Evolutionary conservation across 2,113 vertebrate genomes (phyloP).

Genomic region (Pangasianodon hypophthalmus): DNA sequence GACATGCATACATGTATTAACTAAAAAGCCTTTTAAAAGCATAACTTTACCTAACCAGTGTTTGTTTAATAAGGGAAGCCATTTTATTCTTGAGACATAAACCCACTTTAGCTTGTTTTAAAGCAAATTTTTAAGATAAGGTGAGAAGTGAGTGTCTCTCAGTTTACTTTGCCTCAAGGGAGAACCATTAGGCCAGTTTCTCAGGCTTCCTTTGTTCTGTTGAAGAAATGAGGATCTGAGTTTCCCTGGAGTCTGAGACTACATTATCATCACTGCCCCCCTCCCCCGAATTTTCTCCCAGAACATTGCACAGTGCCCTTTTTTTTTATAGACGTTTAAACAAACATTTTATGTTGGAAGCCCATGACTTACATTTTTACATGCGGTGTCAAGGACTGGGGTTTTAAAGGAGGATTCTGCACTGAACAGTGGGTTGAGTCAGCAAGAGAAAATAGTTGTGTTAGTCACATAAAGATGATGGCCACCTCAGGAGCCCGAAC

Average conservation of each 20-base stretch:
- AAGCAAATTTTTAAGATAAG: slow-evolving; percentile 10
- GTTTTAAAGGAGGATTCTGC: slow-evolving; percentile 65
- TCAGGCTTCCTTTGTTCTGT: slow-evolving; percentile 4
- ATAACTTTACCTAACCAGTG: neutral
- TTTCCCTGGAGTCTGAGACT: slow-evolving; percentile 33
- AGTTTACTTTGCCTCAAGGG: slow-evolving; percentile 18
- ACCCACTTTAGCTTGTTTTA: neutral
- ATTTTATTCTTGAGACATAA: slow-evolving; percentile 29
- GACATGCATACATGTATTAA: slow-evolving; percentile 10
- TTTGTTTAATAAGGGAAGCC: slow-evolving; percentile 34
- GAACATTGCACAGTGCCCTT: slow-evolving; percentile 10
- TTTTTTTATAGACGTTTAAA: slow-evolving; percentile 42
- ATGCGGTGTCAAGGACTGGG: slow-evolving; percentile 63
- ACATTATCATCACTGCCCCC: slow-evolving; percentile 5
- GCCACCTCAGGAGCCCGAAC: slow-evolving; percentile 73
- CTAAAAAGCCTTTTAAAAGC: slow-evolving; percentile 44
- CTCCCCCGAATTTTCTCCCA: neutral
- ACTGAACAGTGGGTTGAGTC: slow-evolving; percentile 67
- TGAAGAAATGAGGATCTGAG: slow-evolving; percentile 16
- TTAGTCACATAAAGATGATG: slow-evolving; percentile 80
- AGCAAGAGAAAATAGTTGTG: slow-evolving; percentile 72
- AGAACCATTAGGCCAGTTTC: slow-evolving; percentile 5
- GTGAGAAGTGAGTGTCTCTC: slow-evolving; percentile 26
- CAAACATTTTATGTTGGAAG: slow-evolving; percentile 43
- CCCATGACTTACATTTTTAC: slow-evolving; percentile 59